phyloP scores from a whole-genome alignment of 2,797 vertebrate species.

The Lacerta agilis region DNA sequence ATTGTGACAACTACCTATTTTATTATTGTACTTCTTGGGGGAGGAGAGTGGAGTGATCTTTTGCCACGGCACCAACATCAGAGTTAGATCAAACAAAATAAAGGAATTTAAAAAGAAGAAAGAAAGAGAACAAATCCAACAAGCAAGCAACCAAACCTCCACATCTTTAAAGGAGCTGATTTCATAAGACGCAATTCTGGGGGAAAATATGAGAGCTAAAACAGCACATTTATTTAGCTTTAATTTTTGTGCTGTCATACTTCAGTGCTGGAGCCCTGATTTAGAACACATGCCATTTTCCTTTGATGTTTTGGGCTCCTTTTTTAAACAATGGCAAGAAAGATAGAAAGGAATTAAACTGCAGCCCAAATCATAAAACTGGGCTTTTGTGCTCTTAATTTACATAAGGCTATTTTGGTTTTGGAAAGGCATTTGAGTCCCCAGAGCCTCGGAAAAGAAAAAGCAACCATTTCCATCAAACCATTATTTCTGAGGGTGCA shows the following conservation, averaged over 20 bases:
- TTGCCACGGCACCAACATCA: slow-evolving; percentile 58
- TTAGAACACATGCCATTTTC: slow-evolving; percentile 78
- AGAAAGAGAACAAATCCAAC: neutral
- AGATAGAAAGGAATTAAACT: slow-evolving; percentile 81
- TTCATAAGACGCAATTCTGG: slow-evolving; percentile 66
- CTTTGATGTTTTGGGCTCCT: slow-evolving; percentile 79
- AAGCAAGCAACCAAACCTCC: neutral
- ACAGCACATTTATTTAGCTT: slow-evolving; percentile 83
- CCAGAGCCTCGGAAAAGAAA: slow-evolving; percentile 52
- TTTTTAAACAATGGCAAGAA: slow-evolving; percentile 76
- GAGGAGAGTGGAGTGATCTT: slow-evolving; percentile 28
- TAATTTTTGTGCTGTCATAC: slow-evolving; percentile 83
- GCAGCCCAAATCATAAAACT: slow-evolving; percentile 74
- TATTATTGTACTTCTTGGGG: slow-evolving; percentile 13
- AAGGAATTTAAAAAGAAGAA: slow-evolving; percentile 57
- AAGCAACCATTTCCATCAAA: slow-evolving; percentile 58
- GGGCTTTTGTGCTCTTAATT: slow-evolving; percentile 76
- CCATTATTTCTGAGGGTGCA: slow-evolving; percentile 43
- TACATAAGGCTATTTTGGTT: slow-evolving; percentile 71
- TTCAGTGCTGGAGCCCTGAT: slow-evolving; percentile 81
- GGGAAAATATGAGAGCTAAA: slow-evolving; percentile 74
- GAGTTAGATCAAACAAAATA: slow-evolving; percentile 65
- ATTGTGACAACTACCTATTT: slow-evolving; percentile 62
- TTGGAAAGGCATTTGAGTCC: slow-evolving; percentile 53
- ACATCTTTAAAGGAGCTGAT: slow-evolving; percentile 61